Evolutionary conservation across 2,113 vertebrate genomes (phyloP), one percentile per base, ranked within the genome.

Genomic region (Nymphicus hollandicus): DNA sequence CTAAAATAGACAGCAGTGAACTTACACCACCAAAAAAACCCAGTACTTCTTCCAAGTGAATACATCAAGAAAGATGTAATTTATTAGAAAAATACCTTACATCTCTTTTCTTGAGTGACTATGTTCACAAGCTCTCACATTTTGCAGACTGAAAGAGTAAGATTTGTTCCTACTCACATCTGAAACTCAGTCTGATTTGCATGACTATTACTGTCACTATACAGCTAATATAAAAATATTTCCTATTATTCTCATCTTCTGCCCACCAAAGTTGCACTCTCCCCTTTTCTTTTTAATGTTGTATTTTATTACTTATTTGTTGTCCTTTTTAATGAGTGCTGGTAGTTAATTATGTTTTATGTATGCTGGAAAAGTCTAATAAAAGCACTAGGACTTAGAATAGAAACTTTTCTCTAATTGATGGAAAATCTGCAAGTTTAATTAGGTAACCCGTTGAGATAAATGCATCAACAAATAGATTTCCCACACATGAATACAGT

Each of bases 351-450:
- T 87, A 72, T 52, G 31, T 68, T 71, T 90, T 77, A 52, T 46
- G 33, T 91, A 47, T 25, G 50, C 56, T 93, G 78, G 70, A 97
- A 97, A 97, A 93, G 83, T 97, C 85, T 83, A 94, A 86, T 96
- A 96, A 96, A 96, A 96, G 76, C 66, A 83, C 28, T 33, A 78
- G 46, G 44, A 68, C 44, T 94, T 94, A 49, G 43, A 91, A 96
- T 53, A 94, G n/a, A 94, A 91, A 84, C 28, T 64, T 93, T 91
- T 81, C 61, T 80, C 33, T 80, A 93, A 91, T 33, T 91, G 83
- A 97, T 50, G 89, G 80, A 96, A 96, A 91, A 97, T 97, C 88
- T 97, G 91, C 84, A 96, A 91, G 86, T 43, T 96, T 95, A 97
- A 97, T 93, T 86, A 98, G 86, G 70, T 58, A 93, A 95, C 82